Conservation (phyloP, 2,113 vertebrate genomes). For the Cnemophilus loriae region DNA sequence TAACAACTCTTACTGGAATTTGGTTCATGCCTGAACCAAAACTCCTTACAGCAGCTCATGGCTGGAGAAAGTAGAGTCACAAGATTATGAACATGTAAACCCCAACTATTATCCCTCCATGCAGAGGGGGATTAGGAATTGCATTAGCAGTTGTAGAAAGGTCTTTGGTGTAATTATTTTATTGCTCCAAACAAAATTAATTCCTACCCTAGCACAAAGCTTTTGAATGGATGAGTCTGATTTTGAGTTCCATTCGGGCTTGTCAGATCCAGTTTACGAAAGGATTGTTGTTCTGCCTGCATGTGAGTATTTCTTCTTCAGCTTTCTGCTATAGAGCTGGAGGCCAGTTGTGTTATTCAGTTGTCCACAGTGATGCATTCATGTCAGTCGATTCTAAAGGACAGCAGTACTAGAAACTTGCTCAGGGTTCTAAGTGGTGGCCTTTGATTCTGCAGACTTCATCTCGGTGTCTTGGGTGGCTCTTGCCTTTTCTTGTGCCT, state of each 20-base stretch:
- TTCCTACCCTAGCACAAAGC: background rate
- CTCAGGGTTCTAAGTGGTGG: background rate
- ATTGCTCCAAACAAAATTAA: background rate
- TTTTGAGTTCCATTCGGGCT: background rate
- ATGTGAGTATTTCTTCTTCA: background rate
- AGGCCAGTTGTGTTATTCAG: background rate
- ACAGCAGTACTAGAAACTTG: background rate
- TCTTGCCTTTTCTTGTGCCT: background rate
- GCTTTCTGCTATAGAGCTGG: background rate
- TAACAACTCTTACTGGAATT: background rate
- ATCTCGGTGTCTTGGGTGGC: background rate
- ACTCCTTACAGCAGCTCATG: background rate
- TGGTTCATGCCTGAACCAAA: background rate
- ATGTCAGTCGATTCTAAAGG: rapidly evolving
- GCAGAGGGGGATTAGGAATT: background rate
- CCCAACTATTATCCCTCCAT: background rate
- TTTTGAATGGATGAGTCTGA: background rate
- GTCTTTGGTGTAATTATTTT: slow-evolving; percentile 5
- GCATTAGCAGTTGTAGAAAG: slow-evolving; percentile 1
- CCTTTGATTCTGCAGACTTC: background rate
- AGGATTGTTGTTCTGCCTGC: background rate
- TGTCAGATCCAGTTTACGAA: background rate
- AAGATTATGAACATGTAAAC: slow-evolving; percentile 16
- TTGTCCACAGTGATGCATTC: background rate
- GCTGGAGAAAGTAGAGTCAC: slow-evolving; percentile 30